These are phyloP conservation scores for Phaethon lepturus DNA, from an alignment of 2,113 vertebrate species.

Conservation along the genomic window DNA sequence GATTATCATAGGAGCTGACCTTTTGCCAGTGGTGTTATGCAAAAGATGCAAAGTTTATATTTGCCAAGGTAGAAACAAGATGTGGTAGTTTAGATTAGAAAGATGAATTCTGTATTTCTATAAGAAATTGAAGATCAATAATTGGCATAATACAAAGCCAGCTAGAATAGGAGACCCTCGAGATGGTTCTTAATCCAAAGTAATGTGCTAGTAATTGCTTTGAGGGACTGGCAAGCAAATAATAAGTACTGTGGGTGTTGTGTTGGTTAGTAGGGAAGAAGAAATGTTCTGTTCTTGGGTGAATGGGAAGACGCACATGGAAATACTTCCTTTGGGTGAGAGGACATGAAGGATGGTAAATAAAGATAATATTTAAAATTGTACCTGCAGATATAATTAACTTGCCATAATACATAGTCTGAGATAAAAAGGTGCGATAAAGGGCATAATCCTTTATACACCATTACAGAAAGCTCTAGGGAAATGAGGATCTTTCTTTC, in stretches of 20 bases:
- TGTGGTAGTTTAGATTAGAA: neutral
- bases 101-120: neutral
- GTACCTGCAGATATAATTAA: neutral
- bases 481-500: neutral
- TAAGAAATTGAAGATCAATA: neutral
- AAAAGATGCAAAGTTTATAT: neutral
- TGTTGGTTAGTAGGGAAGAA: neutral
- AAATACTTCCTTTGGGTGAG: neutral
- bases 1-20: neutral
- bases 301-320: neutral
- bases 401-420: neutral
- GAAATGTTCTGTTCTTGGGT: neutral
- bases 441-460: neutral
- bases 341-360: neutral
- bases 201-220: neutral
- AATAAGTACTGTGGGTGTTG: neutral
- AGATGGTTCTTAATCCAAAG: neutral
- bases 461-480: neutral
- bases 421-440: neutral
- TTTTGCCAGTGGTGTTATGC: neutral
- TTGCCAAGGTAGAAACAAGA: neutral
- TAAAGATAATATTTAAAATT: neutral
- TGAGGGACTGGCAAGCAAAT: neutral
- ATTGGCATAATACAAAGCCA: neutral
- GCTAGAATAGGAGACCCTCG: neutral